Base-by-base conservation (phyloP, 1,140 invertebrate species). In the Chionoecetes opilio region DNA sequence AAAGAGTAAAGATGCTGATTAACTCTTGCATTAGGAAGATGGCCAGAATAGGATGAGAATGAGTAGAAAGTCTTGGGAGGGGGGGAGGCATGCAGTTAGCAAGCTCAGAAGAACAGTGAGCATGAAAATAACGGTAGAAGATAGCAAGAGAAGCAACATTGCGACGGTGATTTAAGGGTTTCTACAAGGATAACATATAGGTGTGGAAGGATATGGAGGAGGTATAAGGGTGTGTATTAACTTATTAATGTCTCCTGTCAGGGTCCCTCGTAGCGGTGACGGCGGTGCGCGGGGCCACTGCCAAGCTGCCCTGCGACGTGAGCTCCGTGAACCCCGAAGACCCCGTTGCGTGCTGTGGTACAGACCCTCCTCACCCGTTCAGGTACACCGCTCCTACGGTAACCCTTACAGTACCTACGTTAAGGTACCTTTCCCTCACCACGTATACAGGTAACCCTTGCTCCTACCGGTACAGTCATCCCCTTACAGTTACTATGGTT, bases 341-440 rank as follows among this genome's bases (percentile, higher is more conserved):
- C 90, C 95, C 95, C 0, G 95, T 96, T 96, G 35, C 91, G 95
- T 96, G 32, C 91, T 96, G 21, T 96, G 95, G 95, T 96, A 96
- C 91, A 96, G 93, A 85, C 94, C 94, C 46, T 91, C 95, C 8
- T 96, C 95, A 6, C 93, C 95, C 21, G 95, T 96, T 94, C 93
- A 96, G 95, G 95, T 96, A 89, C n/a, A n/a, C 46, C 46, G 14
- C 38, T 14, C 38, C 3, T n/a, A n/a, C n/a, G n/a, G n/a, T n/a
- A n/a, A n/a, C n/a, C n/a, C n/a, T n/a, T n/a, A n/a, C n/a, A n/a
- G n/a, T n/a, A n/a, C n/a, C n/a, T n/a, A n/a, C n/a, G n/a, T n/a
- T n/a, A n/a, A n/a, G n/a, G n/a, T n/a, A n/a, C n/a, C n/a, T n/a
- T n/a, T n/a, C 46, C 2, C 11, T 53, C 9, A 53, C 46, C 46